Conservation (phyloP, 2,113 vertebrate genomes). For the Urocolius indicus region DNA sequence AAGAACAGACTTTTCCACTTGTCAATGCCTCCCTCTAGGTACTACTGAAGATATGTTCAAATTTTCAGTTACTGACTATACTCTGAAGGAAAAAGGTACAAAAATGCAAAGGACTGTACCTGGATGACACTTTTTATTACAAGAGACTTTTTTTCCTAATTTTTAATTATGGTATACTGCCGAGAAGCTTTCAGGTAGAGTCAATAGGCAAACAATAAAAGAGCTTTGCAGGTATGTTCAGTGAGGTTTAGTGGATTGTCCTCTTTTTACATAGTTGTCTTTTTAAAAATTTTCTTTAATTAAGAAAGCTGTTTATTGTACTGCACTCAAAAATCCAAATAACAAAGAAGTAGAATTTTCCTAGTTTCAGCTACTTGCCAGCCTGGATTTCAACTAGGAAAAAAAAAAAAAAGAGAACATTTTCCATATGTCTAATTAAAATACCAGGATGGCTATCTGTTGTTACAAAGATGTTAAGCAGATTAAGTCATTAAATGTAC, state of each 20-base stretch:
- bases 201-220: neutral
- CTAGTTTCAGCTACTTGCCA: neutral
- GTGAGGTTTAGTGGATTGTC: neutral
- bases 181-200: neutral
- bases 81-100: neutral
- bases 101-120: neutral
- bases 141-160: neutral
- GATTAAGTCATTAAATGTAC: neutral
- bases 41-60: neutral
- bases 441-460: neutral
- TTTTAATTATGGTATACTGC: neutral
- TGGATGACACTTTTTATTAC: neutral
- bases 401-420: neutral
- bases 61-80: neutral
- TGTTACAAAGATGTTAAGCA: neutral
- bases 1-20: neutral
- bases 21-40: neutral
- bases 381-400: neutral
- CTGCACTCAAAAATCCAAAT: neutral
- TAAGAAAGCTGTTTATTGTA: neutral
- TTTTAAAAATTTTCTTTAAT: neutral
- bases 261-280: neutral
- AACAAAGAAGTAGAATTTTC: neutral
- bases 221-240: neutral
- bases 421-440: neutral